Evolutionary conservation across 2,797 vertebrate species (phyloP), one percentile per base, ranked within the genome.

Genomic region (Sebastes matsubarae): DNA sequence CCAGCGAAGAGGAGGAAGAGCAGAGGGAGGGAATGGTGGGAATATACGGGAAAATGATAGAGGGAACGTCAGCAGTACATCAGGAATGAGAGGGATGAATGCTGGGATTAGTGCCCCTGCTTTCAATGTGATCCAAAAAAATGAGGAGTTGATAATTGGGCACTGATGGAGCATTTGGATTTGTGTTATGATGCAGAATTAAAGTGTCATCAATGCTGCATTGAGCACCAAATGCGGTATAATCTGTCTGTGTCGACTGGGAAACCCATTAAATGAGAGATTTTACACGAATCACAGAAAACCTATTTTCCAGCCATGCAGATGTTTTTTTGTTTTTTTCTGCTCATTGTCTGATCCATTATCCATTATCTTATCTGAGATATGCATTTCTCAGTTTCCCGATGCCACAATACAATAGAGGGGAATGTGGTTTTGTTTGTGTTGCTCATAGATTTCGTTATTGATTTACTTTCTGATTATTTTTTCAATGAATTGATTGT

Each of bases 171-270:
- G 71, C 34, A 16, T 79, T 81, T 81, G 70, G 24, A 79, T 75
- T 75, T 66, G 55, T 68, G 72, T 75, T 68, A 27, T 77, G 77
- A 72, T 75, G 68, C 32, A 22, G 24, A 60, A 78, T 85, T 64
- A 70, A 67, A 76, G 60, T 30, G 55, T 59, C 27, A 76, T 60
- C 46, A 46, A 20, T 55, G 60, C 27, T 25, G 42, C 46, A 72
- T 72, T 46, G 27, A n/a, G 50, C 7, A 24, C 1, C 14, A 76
- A 67, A 68, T 55, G 14, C 60, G 8, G 50, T 52, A 12, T 50
- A 50, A 71, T 63, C 13, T 42, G 57, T 4, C 32, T 59, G 5
- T 77, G 27, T 9, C 46, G 18, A 46, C 38, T 6, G 58, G 20
- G 20, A 52, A 64, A 12, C 70, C 4, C 5, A 29, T 73, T 57